Evolutionary conservation across 1,140 invertebrate species (phyloP), one percentile per base, ranked within the genome.

Genomic region (Ctenoplectra terminalis): DNA sequence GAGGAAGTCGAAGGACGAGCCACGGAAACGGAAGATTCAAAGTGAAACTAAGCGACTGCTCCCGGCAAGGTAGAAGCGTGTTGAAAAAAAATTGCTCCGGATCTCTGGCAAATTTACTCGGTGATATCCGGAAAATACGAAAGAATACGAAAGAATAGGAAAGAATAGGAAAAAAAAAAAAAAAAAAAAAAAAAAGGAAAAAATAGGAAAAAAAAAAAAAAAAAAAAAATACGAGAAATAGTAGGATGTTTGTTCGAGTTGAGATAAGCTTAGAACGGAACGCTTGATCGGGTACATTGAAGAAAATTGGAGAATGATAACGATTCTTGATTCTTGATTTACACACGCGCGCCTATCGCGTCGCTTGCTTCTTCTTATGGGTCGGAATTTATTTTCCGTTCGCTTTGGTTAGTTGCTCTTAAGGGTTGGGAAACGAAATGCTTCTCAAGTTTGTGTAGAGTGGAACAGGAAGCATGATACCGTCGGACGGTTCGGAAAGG

Each of bases 191-290:
- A n/a, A n/a, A n/a, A n/a, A n/a, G n/a, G n/a, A n/a, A n/a, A n/a
- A n/a, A n/a, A n/a, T n/a, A n/a, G n/a, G n/a, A n/a, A n/a, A n/a
- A n/a, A n/a, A n/a, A n/a, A n/a, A n/a, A n/a, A n/a, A n/a, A n/a
- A n/a, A n/a, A n/a, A n/a, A n/a, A n/a, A n/a, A n/a, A n/a, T n/a
- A n/a, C n/a, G n/a, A n/a, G n/a, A n/a, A n/a, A n/a, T n/a, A n/a
- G n/a, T n/a, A n/a, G n/a, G n/a, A 9, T 73, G 82, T 82, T 78
- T 82, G 56, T 60, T 64, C 37, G 63, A 72, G 81, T 83, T 85
- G 63, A 76, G 69, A 82, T 79, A 83, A 83, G 81, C 81, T 85
- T 66, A 67, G 50, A 63, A 23, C 46, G 72, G 48, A 23, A 70
- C 72, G 66, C 37, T 70, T 34, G 40, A 66, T 60, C 72, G 73